Conservation (phyloP, 1,140 invertebrate genomes). For the Cyclargus thomasi region DNA sequence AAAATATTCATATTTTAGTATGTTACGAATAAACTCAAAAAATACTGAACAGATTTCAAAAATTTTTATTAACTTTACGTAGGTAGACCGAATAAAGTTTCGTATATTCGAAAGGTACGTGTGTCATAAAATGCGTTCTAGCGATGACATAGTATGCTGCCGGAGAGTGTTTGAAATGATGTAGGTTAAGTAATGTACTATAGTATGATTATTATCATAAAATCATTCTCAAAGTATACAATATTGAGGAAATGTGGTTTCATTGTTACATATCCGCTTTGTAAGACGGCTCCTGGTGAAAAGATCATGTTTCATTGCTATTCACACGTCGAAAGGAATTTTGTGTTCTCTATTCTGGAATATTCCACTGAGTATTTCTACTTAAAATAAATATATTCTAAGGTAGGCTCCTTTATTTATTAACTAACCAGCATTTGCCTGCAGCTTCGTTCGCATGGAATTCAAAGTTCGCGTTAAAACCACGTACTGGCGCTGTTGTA, state of each 20-base stretch:
- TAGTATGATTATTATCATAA: constrained; percentile 8
- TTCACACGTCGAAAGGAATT: neutral
- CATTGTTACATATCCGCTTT: neutral
- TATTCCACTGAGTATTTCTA: too few species aligned
- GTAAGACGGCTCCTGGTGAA: neutral
- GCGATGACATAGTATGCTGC: constrained; percentile 30
- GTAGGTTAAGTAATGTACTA: neutral
- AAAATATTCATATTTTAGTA: too few species aligned
- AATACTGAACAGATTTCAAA: too few species aligned
- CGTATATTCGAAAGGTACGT: constrained; percentile 23
- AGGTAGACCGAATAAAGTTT: neutral
- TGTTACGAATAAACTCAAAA: too few species aligned
- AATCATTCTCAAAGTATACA: neutral
- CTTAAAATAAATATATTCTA: too few species aligned
- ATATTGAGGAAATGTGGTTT: neutral
- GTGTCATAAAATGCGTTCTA: constrained; percentile 33
- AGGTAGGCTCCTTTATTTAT: too few species aligned
- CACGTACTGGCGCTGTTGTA: too few species aligned
- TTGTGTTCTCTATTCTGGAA: neutral
- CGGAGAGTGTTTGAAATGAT: constrained; percentile 26
- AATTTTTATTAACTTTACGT: neutral
- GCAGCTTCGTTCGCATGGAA: too few species aligned
- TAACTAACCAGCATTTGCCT: too few species aligned
- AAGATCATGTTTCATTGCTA: neutral
- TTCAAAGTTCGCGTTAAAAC: too few species aligned